Evolutionary conservation across 2,113 vertebrate species (phyloP).

Genomic region (Crotalus helleri): DNA sequence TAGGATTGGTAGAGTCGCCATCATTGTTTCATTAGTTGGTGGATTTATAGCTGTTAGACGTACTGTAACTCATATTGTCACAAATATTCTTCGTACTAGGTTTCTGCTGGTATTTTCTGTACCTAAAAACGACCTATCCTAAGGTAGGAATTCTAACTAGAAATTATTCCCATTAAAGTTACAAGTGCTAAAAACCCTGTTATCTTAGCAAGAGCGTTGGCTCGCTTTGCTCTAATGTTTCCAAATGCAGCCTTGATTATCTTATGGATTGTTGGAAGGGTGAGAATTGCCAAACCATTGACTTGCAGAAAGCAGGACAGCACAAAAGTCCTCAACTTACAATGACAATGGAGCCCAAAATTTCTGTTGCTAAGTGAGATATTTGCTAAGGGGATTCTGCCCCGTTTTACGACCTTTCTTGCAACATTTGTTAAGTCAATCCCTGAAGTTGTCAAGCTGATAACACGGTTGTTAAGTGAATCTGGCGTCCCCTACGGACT

Average conservation of each 20-base stretch:
- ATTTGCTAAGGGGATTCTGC: background rate
- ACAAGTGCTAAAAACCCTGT: background rate
- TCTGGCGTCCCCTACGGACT: no score
- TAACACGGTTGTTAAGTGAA: no score
- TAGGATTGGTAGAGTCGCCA: background rate
- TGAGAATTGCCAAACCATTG: background rate
- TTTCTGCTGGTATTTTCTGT: background rate
- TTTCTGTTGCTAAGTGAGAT: background rate
- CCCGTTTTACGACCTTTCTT: no score
- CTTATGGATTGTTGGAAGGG: background rate
- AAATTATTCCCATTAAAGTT: background rate
- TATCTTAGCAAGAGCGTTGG: background rate
- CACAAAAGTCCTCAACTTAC: background rate
- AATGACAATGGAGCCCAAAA: background rate
- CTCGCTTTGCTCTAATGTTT: background rate
- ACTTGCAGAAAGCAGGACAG: background rate
- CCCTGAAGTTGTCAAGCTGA: no score
- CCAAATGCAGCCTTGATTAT: background rate
- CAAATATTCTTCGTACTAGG: background rate
- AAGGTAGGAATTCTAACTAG: background rate
- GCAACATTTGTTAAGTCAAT: no score
- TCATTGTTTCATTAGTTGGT: background rate
- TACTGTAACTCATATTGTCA: background rate
- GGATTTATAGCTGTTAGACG: background rate
- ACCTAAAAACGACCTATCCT: background rate